Evolutionary conservation across 2,797 vertebrate genomes (phyloP), one percentile per base, ranked within the genome.

Genomic region (Mormyrus hasselquistii): DNA sequence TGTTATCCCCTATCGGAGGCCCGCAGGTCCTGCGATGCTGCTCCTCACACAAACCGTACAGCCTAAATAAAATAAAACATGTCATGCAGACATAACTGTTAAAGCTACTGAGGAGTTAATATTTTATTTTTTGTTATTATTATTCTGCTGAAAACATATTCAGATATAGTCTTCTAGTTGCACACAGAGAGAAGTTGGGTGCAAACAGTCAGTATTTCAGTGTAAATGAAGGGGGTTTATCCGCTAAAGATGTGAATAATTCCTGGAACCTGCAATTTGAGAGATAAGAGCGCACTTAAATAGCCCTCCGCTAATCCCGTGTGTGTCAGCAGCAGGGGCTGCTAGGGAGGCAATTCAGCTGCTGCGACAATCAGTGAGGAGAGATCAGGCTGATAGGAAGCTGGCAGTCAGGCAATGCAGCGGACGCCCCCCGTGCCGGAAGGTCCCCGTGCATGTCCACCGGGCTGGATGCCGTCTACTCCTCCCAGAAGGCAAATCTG

Each of bases 231-330:
- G 38, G 65, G 65, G 65, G 34, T 69, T 69, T 69, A 69, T 69
- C 12, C 12, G 12, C 65, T 69, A 69, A 79, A 79, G 34, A 79
- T 79, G 38, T 79, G 73, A 79, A 79, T 79, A 44, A 79, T 41
- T 79, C 38, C 73, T 79, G 34, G 73, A 79, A 79, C 73, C 38
- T 79, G 73, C 38, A 79, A 79, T 79, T 79, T 79, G 38, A 79
- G 38, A n/a, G 73, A 79, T 79, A 79, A 79, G 34, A 79, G 65
- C 9, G 3, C 62, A n/a, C 73, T 79, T 44, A 79, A 79, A 79
- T 44, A 79, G 34, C 14, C 34, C 38, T 44, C 25, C 25, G 73
- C 5, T 79, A 79, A 79, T 79, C 34, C 73, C 14, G 7, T 5
- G n/a, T n/a, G 38, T 6, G 34, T 22, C 47, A 14, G 83, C 44